These are phyloP conservation scores for Drosophila erecta DNA, from an alignment of 1,140 invertebrate genomes.

Conservation along the genomic window DNA sequence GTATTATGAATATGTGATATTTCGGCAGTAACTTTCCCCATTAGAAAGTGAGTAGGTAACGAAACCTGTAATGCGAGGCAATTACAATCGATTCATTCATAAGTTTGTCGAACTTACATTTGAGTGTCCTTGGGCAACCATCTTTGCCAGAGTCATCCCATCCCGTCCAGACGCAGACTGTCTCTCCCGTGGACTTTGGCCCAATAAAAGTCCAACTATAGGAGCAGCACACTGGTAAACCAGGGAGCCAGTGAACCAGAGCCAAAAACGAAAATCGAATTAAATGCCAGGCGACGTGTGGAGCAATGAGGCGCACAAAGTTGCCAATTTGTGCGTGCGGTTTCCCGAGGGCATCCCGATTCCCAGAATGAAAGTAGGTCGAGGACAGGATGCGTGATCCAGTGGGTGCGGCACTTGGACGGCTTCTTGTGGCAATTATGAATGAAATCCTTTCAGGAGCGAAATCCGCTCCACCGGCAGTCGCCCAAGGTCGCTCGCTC, in stretches of 20 bases:
- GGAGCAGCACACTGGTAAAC: neutral
- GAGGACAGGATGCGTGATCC: slow-evolving; percentile 49
- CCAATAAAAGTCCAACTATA: slow-evolving; percentile 29
- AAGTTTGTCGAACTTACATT: slow-evolving; percentile 1
- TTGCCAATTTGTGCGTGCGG: slow-evolving; percentile 30
- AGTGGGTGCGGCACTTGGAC: slow-evolving; percentile 25
- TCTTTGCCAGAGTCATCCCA: neutral
- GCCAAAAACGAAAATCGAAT: slow-evolving; percentile 33
- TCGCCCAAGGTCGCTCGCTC: slow-evolving; percentile 36
- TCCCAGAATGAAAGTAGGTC: slow-evolving; percentile 44
- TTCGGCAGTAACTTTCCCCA: neutral
- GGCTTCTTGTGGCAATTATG: slow-evolving; percentile 67
- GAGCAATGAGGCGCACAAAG: slow-evolving; percentile 27
- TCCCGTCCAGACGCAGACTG: slow-evolving; percentile 13
- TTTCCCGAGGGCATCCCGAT: slow-evolving; percentile 51
- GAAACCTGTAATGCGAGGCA: neutral
- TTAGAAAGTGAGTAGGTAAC: neutral
- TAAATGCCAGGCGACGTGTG: slow-evolving; percentile 28
- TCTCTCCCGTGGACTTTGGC: slow-evolving; percentile 17
- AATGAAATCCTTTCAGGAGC: slow-evolving; percentile 65
- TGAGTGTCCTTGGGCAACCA: slow-evolving; percentile 17
- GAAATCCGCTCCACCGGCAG: slow-evolving; percentile 25
- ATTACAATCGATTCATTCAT: slow-evolving; percentile 29
- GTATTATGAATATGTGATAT: neutral
- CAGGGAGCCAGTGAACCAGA: neutral